Percentiles rank a stretch among this genome's conserved stretches.
These are phyloP conservation scores for Euphydryas editha DNA, from an alignment of 2,888 invertebrate species.

Conservation along the genomic window DNA sequence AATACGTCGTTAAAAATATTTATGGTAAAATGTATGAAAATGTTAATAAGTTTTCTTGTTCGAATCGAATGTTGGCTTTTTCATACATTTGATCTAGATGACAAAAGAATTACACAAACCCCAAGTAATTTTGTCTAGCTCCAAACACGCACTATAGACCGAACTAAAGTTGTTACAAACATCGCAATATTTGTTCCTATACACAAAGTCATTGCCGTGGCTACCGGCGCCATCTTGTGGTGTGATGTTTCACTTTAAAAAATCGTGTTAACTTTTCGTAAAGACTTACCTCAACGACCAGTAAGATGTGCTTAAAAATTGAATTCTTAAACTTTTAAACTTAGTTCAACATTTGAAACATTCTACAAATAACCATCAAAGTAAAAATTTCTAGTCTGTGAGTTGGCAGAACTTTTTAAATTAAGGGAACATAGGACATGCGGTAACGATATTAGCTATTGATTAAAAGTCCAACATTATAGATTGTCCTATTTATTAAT, in stretches of 20 bases:
- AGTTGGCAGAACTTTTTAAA: conserved; percentile 9
- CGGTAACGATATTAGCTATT: conserved; percentile 47
- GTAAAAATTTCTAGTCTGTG: conserved; percentile 1
- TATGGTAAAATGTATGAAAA: no score
- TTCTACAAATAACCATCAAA: not conserved
- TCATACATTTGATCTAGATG: not conserved
- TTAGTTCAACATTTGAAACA: not conserved
- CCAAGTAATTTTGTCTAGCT: no score
- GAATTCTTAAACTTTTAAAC: not conserved
- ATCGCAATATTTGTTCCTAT: no score
- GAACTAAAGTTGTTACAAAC: no score
- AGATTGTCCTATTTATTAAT: conserved; percentile 61
- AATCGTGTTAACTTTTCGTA: not conserved
- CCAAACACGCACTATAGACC: no score
- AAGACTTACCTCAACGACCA: not conserved
- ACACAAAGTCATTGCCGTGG: no score
- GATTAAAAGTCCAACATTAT: conserved; percentile 62
- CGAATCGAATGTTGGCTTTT: no score
- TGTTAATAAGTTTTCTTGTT: no score
- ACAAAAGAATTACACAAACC: not conserved
- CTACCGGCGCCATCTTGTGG: no score
- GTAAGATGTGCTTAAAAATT: not conserved
- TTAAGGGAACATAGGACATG: conserved; percentile 17
- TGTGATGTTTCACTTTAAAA: not conserved
- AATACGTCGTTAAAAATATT: no score